A percentile compares a stretch with the other conserved stretches of the same genome.
These are phyloP conservation scores for Pantherophis guttatus DNA, from an alignment of 2,113 vertebrate species.

Conservation along the genomic window DNA sequence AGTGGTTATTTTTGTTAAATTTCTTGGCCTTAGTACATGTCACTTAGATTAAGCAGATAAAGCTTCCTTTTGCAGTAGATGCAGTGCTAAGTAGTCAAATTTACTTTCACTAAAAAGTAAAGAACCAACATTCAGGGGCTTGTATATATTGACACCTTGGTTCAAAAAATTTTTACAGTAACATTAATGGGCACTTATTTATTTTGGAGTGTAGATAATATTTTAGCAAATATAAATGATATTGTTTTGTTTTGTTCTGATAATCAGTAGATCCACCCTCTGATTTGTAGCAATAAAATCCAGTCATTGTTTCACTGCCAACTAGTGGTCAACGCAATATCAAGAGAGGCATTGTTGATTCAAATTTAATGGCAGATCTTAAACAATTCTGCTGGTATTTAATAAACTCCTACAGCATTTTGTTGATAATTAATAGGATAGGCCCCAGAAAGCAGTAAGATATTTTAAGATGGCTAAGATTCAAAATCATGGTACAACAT, in stretches of 20 bases:
- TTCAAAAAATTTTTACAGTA: not conserved
- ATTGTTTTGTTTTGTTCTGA: not conserved
- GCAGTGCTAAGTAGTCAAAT: conserved; percentile 6
- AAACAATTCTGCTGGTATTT: not conserved
- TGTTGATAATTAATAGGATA: not conserved
- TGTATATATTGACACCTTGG: conserved; percentile 21
- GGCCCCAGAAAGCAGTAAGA: not conserved
- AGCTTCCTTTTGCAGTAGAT: conserved; percentile 4
- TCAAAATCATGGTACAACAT: not conserved
- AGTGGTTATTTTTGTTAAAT: conserved; percentile 21
- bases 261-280: not conserved
- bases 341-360: not conserved
- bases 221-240: not conserved
- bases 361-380: not conserved
- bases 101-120: not conserved
- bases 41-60: conserved; percentile 11
- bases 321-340: not conserved
- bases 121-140: not conserved
- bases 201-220: not conserved
- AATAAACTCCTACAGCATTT: not conserved
- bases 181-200: not conserved
- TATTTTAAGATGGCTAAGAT: not conserved
- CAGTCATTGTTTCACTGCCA: not conserved
- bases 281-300: not conserved
- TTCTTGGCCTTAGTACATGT: conserved; percentile 2